Evolutionary conservation across 2,797 vertebrate species (phyloP).

Genomic region (Rhinogobio ventralis): DNA sequence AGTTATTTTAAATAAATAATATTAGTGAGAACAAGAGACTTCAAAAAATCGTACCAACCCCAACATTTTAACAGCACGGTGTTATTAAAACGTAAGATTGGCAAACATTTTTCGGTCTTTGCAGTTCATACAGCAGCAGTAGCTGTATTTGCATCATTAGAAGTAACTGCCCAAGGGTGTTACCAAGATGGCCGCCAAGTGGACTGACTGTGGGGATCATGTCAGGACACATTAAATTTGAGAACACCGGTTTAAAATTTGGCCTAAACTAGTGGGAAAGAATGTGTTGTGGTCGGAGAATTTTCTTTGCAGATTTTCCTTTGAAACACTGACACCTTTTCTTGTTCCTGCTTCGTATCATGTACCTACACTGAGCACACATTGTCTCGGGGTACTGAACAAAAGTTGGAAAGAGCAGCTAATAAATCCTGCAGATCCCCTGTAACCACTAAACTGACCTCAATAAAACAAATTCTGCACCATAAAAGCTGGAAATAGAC

Average conservation of each 20-base stretch:
- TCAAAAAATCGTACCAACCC: not conserved
- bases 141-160: not conserved
- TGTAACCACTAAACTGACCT: slow-evolving; percentile 41
- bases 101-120: not conserved
- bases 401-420: slow-evolving; percentile 64
- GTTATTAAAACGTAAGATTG: not conserved
- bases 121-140: not conserved
- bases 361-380: slow-evolving; percentile 71
- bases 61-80: not conserved
- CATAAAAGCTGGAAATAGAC: slow-evolving; percentile 45
- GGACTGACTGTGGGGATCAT: not conserved
- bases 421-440: slow-evolving; percentile 67
- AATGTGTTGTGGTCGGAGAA: slow-evolving; percentile 13
- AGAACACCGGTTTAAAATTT: slow-evolving; percentile 3
- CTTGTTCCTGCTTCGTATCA: slow-evolving; percentile 62
- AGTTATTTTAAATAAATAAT: not conserved
- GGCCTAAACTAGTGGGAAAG: slow-evolving; percentile 11
- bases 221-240: slow-evolving; percentile 13
- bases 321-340: slow-evolving; percentile 73
- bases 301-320: slow-evolving; percentile 66
- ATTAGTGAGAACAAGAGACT: not conserved
- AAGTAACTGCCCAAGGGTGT: not conserved
- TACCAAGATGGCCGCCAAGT: not conserved
- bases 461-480: slow-evolving; percentile 40
- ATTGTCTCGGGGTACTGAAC: slow-evolving; percentile 66